Evolutionary conservation across 2,888 invertebrate genomes (phyloP), one percentile per base, ranked within the genome.

Genomic region (Melinopterus prodromus): DNA sequence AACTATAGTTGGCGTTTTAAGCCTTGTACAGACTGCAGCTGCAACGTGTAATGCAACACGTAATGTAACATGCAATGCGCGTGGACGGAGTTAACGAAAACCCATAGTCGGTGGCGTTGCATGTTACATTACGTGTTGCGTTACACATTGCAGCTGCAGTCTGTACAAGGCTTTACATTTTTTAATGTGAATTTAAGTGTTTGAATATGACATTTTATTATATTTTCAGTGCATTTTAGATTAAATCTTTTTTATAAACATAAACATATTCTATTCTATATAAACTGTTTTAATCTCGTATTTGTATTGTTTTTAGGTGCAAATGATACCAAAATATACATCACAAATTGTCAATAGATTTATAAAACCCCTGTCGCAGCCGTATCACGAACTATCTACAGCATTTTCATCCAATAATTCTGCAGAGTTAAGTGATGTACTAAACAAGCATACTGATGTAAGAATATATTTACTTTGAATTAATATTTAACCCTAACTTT

Each of bases 321-420:
- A 91, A 81, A 89, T 89, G 82, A 92, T 97, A 89, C 98, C 98
- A 26, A 98, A 98, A 90, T 98, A 97, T 89, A 96, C 97, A 80
- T 96, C 97, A 80, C 96, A 96, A 90, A 96, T 98, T 70, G 96
- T 98, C 78, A 93, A 93, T 83, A 92, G 96, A 82, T 96, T 96
- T 87, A 93, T 97, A 84, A 96, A 96, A 88, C 97, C 97, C 9
- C 88, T 97, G 82, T 96, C 97, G 83, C 94, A 93, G 86, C 94
- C 96, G 15, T 99, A 99, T 89, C 95, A 96, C 88, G 98, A 98
- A 86, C 90, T 99, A 83, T 95, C 95, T 12, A 92, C 92, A 37
- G 95, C 96, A n/a, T 98, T 97, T 88, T 91, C 92, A 80, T 92
- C 93, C 86, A 96, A 92, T 90, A 95, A 91, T 88, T 94, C 94